phyloP scores from a whole-genome alignment of 2,888 invertebrate genomes.

The Rhagonycha fulva region DNA sequence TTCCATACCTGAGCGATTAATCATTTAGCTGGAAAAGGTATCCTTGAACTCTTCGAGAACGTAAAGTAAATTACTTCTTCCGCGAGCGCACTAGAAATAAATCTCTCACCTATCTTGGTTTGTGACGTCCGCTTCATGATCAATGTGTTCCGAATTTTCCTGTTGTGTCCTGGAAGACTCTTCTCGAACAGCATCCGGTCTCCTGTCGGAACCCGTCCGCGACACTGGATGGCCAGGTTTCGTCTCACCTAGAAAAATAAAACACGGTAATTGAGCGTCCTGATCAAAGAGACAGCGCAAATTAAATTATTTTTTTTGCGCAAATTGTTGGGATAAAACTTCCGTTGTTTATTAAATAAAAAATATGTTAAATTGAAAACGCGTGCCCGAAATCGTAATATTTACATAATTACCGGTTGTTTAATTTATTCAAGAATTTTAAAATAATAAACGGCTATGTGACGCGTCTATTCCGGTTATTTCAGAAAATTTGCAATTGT shows the following conservation, averaged over 20 bases:
- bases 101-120: conserved; percentile 36
- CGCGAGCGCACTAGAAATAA: background rate
- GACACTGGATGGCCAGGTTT: conserved; percentile 53
- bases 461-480: background rate
- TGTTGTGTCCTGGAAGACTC: conserved; percentile 42
- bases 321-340: background rate
- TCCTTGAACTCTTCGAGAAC: background rate
- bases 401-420: background rate
- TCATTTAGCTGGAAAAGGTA: background rate
- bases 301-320: background rate
- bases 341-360: background rate
- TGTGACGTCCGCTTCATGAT: conserved; percentile 36
- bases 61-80: background rate
- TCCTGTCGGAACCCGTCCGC: conserved; percentile 52
- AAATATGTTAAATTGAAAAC: background rate
- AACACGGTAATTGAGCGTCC: background rate
- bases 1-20: background rate
- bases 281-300: background rate
- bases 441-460: background rate
- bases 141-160: conserved; percentile 38
- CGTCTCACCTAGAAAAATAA: conserved; percentile 44
- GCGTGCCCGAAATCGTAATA: background rate
- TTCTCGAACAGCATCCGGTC: conserved; percentile 53
- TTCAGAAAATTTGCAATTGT: background rate
- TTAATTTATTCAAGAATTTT: background rate